Percentiles rank a stretch among this genome's conserved stretches.
These are phyloP conservation scores for Pedicia rivosa DNA, from an alignment of 2,888 invertebrate genomes.

Conservation along the genomic window DNA sequence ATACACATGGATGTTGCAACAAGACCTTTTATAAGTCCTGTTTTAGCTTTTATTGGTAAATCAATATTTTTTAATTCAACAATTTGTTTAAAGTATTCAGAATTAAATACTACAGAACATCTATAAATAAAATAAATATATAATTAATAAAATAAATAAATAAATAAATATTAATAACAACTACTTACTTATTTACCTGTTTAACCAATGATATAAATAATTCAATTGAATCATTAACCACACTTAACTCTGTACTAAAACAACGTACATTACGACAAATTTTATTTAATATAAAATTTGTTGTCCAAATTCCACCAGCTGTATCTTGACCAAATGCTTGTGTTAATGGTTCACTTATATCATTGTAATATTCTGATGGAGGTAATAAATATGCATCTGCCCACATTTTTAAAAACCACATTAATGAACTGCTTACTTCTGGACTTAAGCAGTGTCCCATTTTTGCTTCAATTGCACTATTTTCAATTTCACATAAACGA, in stretches of 20 bases:
- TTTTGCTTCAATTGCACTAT: constrained; percentile 41
- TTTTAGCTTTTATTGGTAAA: constrained; percentile 5
- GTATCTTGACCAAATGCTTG: constrained; percentile 49
- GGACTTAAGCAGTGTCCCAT: constrained; percentile 48
- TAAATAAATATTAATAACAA: not conserved
- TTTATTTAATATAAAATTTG: constrained; percentile 47
- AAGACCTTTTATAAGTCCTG: constrained; percentile 7
- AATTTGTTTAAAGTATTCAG: constrained; percentile 9
- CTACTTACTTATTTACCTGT: constrained; percentile 6
- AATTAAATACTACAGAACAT: constrained; percentile 7
- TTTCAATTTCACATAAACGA: constrained; percentile 47
- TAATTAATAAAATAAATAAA: not conserved
- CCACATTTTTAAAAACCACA: constrained; percentile 55
- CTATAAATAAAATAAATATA: constrained; percentile 4
- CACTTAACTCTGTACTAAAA: constrained; percentile 42
- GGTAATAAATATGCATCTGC: constrained; percentile 38
- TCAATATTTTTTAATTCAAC: constrained; percentile 7
- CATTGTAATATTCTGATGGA: not conserved
- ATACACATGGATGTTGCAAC: constrained; percentile 6
- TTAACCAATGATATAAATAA: constrained; percentile 30
- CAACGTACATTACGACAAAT: constrained; percentile 42
- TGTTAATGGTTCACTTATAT: constrained; percentile 36
- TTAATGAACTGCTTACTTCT: constrained; percentile 45
- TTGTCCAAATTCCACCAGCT: constrained; percentile 43
- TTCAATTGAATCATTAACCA: constrained; percentile 45